A percentile compares a stretch with the other conserved stretches of the same genome.
Evolutionary conservation across 1,140 invertebrate species (phyloP).

Genomic region (Calephelis virginiensis): DNA sequence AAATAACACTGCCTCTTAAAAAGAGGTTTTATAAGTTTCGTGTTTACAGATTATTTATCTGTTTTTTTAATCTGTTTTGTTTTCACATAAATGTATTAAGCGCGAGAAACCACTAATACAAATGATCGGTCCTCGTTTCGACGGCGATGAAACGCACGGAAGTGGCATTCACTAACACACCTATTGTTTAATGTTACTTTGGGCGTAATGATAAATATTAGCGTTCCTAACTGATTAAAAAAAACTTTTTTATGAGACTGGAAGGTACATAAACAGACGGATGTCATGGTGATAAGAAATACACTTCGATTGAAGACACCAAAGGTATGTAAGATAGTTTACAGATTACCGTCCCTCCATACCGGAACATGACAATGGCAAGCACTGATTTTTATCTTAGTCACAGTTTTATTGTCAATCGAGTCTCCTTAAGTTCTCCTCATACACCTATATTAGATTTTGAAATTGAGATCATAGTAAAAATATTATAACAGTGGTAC

Average conservation of each 20-base stretch:
- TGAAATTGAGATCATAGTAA: too few species aligned
- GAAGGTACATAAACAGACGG: too few species aligned
- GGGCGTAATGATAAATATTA: conserved; percentile 8
- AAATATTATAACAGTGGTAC: too few species aligned
- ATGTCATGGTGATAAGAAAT: too few species aligned
- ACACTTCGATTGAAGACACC: too few species aligned
- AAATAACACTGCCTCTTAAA: neutral
- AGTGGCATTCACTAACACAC: conserved; percentile 3
- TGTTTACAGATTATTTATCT: neutral
- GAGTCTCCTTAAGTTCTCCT: too few species aligned
- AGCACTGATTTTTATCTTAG: too few species aligned
- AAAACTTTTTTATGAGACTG: neutral
- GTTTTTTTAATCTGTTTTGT: neutral
- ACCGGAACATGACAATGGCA: too few species aligned
- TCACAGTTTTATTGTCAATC: too few species aligned
- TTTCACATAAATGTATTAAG: conserved; percentile 13
- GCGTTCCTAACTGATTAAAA: neutral
- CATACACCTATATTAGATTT: too few species aligned
- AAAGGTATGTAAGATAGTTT: too few species aligned
- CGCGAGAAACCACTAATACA: conserved; percentile 12
- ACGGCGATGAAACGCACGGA: conserved; percentile 5
- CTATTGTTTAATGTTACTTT: conserved; percentile 11
- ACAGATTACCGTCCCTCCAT: too few species aligned
- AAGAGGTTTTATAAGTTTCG: neutral
- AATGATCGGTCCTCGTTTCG: conserved; percentile 6